phyloP scores from a whole-genome alignment of 2,797 vertebrate species.

The Karalla daura region DNA sequence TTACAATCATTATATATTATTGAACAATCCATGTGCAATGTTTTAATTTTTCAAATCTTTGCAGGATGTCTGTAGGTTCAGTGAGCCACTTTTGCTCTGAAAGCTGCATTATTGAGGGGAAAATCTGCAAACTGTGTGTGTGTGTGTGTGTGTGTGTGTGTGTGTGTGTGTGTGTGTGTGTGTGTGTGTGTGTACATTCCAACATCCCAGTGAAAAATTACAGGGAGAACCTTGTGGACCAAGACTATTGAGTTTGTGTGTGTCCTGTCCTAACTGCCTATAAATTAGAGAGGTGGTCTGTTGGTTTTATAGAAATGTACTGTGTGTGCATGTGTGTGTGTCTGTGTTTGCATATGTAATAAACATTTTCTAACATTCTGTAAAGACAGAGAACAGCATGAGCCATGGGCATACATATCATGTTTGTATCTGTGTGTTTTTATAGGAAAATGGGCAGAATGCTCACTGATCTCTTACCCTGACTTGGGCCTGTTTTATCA shows the following conservation, averaged over 20 bases:
- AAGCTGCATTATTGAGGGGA: neutral
- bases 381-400: slow-evolving; percentile 43
- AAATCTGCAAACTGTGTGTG: slow-evolving; percentile 9
- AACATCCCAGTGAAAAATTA: slow-evolving; percentile 37
- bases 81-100: no score
- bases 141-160: slow-evolving; percentile 17
- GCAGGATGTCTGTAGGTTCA: slow-evolving; percentile 11
- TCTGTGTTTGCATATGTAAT: neutral
- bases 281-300: slow-evolving; percentile 45
- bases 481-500: no score
- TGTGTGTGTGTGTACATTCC: slow-evolving; percentile 20
- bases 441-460: neutral
- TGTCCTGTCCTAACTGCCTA: slow-evolving; percentile 26
- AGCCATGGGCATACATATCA: neutral
- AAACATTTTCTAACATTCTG: slow-evolving; percentile 36
- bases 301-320: slow-evolving; percentile 40
- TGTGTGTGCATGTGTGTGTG: neutral
- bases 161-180: slow-evolving; percentile 14
- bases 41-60: no score
- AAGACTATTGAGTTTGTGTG: slow-evolving; percentile 19
- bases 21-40: no score
- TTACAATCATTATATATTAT: no score
- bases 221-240: slow-evolving; percentile 20
- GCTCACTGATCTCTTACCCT: no score
- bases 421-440: neutral